Base-by-base conservation (phyloP, 2,113 vertebrate genomes). In the Callocephalon fimbriatum region DNA sequence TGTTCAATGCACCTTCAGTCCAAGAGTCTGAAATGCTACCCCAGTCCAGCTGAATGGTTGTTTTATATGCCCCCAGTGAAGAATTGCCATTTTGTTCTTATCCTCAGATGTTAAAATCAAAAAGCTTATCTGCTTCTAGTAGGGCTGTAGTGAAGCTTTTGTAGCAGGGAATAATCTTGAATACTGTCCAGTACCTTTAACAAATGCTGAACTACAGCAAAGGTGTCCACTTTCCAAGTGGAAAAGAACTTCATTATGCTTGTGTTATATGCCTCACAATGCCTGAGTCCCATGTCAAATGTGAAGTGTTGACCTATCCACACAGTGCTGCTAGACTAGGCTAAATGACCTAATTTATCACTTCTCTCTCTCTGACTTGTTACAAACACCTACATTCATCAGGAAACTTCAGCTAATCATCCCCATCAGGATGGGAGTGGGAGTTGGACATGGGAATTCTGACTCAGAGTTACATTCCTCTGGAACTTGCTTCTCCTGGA, bases 381-480 rank as follows among this genome's bases (percentile, higher is more conserved):
- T 92, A 47, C 79, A 63, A 67, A 72, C 93, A 91, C 91, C 93
- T 93, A 68, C 81, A 68, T 95, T 75, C 70, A 85, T 93, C 91
- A 87, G 84, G 89, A 90, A 84, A 45, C 58, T 95, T 77, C 91
- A 96, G 90, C 91, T 91, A 94, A 94, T 94, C 91, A 87, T 90
- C 84, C 70, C 84, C 89, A 72, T 48, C 80, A 91, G 76, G 56
- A 53, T 68, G 70, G 74, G 72, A 94, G 94, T 95, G 94, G 94
- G 95, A 94, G 93, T 88, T 88, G 79, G 90, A 94, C 12, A 44
- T 59, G 68, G 82, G 63, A 92, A 74, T 93, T 93, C 82, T 93
- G 90, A 83, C 68, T 87, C 37, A 63, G 56, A 95, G 50, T 35
- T 95, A 63, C 63, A 95, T 92, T 97, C 82, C 90, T 95, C 72